Evolutionary conservation across 1,140 invertebrate species (phyloP).

Genomic region (Drosophila carrolli): DNA sequence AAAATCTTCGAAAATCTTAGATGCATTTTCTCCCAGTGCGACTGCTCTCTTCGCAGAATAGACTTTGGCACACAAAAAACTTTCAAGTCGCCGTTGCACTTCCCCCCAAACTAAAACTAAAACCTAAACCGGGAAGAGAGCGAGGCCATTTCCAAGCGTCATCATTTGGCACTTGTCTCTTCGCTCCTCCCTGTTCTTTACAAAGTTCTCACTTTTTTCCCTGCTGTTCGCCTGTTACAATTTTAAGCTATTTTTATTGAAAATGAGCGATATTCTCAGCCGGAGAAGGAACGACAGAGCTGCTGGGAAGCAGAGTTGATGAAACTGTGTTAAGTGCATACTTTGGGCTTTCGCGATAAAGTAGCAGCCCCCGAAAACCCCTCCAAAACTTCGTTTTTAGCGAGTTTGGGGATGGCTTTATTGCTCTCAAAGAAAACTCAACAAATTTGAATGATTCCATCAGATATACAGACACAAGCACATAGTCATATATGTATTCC

Average conservation of each 20-base stretch:
- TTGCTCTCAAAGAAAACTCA: conserved; percentile 36
- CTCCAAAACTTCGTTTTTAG: conserved; percentile 15
- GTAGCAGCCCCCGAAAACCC: conserved; percentile 13
- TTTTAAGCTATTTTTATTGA: conserved; percentile 84
- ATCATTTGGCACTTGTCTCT: conserved; percentile 52
- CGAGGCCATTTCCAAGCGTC: conserved; percentile 27
- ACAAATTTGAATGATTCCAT: conserved; percentile 47
- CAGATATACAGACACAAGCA: conserved; percentile 3
- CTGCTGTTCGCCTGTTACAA: conserved; percentile 70
- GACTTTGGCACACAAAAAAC: conserved; percentile 37
- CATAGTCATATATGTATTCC: conserved; percentile 9
- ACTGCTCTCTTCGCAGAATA: conserved; percentile 19
- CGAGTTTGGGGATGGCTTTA: conserved; percentile 58
- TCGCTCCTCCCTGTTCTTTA: background rate
- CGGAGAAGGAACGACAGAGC: conserved; percentile 19
- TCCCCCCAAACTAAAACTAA: conserved; percentile 29
- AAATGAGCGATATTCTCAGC: conserved; percentile 77
- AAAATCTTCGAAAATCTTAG: background rate
- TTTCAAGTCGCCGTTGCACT: conserved; percentile 37
- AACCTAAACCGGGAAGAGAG: conserved; percentile 26
- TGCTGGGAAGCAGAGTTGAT: conserved; percentile 7
- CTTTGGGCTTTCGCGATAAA: conserved; percentile 30
- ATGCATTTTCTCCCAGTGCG: conserved; percentile 13
- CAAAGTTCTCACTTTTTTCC: background rate
- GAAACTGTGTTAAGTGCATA: conserved; percentile 75